Evolutionary conservation across 30 jellyfish, hydroid and myxozoan species (phyloP), one percentile per base, ranked within the genome.

Genomic region (Rhopilema esculentum): DNA sequence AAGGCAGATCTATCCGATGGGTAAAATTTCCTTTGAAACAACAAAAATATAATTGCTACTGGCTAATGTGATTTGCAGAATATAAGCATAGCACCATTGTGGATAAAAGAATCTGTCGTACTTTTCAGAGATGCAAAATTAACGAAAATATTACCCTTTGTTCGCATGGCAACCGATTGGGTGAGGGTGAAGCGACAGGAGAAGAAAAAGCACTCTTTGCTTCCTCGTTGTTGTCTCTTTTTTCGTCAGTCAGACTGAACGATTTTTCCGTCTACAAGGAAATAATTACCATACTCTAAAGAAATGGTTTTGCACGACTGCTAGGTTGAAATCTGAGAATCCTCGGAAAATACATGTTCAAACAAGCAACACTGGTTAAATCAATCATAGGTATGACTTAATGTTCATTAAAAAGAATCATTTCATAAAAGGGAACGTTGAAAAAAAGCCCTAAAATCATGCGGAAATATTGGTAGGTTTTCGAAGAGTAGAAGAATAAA

Each of bases 211-310:
- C 91, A 75, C 92, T 76, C 16, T 90, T 57, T 1, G 84, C 85
- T 29, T 91, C 97, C 21, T 91, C 97, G 64, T 63, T 79, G 50
- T 32, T 33, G 20, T 88, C 85, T 33, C 96, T 80, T 33, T 66
- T 84, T 17, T 88, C 99, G 69, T 91, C 96, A 4, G 93, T 90
- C 27, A 88, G n/a, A 29, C 81, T 52, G 33, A 81, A 75, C 20
- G 89, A 72, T 57, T 95, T 95, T 62, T 95, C 99, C 9, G 97
- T 77, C 98, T 93, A 65, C 16, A 51, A 23, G 57, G 15, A 79
- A 29, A 63, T 21, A n/a, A 9, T 21, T 53, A n/a, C n/a, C n/a
- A n/a, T n/a, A n/a, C n/a, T n/a, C n/a, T 29, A 16, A 78, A 78
- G 31, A n/a, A 0, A 78, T 1, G 22, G 82, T 78, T 8, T 17